A percentile compares a stretch with the other conserved stretches of the same genome.
These are phyloP conservation scores for Xenus cinereus DNA, from an alignment of 2,113 vertebrate species.

Conservation along the genomic window DNA sequence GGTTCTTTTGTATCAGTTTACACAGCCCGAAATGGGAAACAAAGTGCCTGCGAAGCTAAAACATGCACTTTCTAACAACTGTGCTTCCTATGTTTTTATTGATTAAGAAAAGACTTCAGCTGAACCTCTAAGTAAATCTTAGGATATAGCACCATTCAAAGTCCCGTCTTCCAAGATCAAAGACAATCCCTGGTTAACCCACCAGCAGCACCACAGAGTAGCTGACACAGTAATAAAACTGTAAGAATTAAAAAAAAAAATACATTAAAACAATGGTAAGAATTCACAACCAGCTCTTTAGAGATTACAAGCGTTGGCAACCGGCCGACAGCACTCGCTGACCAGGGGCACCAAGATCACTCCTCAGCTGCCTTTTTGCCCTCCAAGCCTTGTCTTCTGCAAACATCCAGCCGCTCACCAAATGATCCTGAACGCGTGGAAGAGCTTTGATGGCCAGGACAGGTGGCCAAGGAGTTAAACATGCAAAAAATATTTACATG, in stretches of 20 bases:
- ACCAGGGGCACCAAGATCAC: not conserved
- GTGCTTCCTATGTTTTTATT: not conserved
- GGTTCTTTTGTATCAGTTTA: not conserved
- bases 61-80: not conserved
- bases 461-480: not conserved
- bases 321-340: not conserved
- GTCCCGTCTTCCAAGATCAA: not conserved
- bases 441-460: not conserved
- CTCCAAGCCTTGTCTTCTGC: not conserved
- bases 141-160: not conserved
- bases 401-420: not conserved
- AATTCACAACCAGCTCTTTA: not conserved
- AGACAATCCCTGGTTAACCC: not conserved
- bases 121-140: not conserved
- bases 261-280: not conserved
- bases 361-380: not conserved
- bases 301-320: rapidly evolving
- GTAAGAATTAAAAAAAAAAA: not conserved
- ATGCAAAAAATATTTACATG: not conserved
- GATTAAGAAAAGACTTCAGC: not conserved
- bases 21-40: not conserved
- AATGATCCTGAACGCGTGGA: rapidly evolving
- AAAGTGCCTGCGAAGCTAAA: not conserved
- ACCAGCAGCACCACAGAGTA: not conserved
- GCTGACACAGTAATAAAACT: not conserved